phyloP scores from a whole-genome alignment of 2,888 invertebrate species.

The Hecatera dysodea region DNA sequence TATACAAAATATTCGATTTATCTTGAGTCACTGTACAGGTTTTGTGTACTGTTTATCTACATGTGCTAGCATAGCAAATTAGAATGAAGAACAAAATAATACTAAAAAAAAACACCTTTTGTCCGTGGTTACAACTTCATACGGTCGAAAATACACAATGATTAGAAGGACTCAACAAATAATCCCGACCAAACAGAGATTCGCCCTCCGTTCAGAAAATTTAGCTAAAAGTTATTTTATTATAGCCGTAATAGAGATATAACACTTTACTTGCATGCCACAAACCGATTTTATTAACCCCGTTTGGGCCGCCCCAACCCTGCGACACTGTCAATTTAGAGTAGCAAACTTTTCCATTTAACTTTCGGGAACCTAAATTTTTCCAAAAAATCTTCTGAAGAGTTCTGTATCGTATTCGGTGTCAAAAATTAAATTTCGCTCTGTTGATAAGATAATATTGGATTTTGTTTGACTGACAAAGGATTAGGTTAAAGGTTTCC shows the following conservation, averaged over 20 bases:
- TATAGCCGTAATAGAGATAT: constrained; percentile 71
- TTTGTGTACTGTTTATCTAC: constrained; percentile 5
- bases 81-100: not conserved
- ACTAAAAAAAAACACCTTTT: no score
- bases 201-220: constrained; percentile 48
- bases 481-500: constrained; percentile 6
- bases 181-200: constrained; percentile 52
- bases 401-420: constrained; percentile 76
- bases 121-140: constrained; percentile 36
- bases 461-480: constrained; percentile 58
- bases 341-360: constrained; percentile 88
- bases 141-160: constrained; percentile 41
- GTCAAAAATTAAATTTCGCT: constrained; percentile 77
- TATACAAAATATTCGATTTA: constrained; percentile 39
- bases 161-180: constrained; percentile 49
- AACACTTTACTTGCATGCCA: constrained; percentile 76
- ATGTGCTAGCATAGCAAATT: not conserved
- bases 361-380: constrained; percentile 83
- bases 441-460: constrained; percentile 67
- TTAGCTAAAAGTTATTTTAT: constrained; percentile 70
- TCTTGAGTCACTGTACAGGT: not conserved
- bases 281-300: constrained; percentile 81
- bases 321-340: constrained; percentile 87
- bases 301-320: constrained; percentile 71
- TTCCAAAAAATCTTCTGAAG: constrained; percentile 81